Evolutionary conservation across 2,888 invertebrate species (phyloP), one percentile per base, ranked within the genome.

Genomic region (Volucella inanis): DNA sequence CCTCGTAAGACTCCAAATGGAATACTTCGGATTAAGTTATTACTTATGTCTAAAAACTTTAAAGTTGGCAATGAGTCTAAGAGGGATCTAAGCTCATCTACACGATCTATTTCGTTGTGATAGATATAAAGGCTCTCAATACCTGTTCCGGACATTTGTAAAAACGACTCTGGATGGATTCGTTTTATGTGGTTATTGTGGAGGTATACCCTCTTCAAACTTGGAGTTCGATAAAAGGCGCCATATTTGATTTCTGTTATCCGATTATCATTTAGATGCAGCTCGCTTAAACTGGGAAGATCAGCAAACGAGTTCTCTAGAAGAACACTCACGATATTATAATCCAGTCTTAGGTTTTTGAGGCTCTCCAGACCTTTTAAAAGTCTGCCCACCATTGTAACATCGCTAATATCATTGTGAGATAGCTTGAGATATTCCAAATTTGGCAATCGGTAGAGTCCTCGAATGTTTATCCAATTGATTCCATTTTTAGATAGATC

Each of bases 121-220:
- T 95, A 94, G 43, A 97, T 93, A 91, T 94, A 95, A 8, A 97
- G 91, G 89, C 96, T 96, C 90, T 97, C 96, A 39, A 97, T 93
- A 2, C 95, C 95, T 88, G 94, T 95, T 3, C 95, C 94, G 0
- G 95, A 95, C 81, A 95, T 94, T 89, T 95, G 96, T 14, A 96
- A 91, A 91, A 97, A 96, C 74, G 97, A 96, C 90, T 97, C 96
- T 0, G 96, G 96, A 88, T 97, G 97, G 65, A 97, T 94, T 88
- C 95, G 94, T 67, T 94, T 94, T 57, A 97, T 94, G 70, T 94
- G 93, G 90, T 97, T 97, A 88, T 95, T 94, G 90, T 96, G 97
- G 85, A 97, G 92, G 90, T 97, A 96, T 12, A 97, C 93, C 14
- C 94, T 94, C 88, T 95, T 94, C 77, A 97, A 90, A 83, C 94